Evolutionary conservation across 1,140 invertebrate species (phyloP), one percentile per base, ranked within the genome.

Genomic region (Macrosteles quadrilineatus): DNA sequence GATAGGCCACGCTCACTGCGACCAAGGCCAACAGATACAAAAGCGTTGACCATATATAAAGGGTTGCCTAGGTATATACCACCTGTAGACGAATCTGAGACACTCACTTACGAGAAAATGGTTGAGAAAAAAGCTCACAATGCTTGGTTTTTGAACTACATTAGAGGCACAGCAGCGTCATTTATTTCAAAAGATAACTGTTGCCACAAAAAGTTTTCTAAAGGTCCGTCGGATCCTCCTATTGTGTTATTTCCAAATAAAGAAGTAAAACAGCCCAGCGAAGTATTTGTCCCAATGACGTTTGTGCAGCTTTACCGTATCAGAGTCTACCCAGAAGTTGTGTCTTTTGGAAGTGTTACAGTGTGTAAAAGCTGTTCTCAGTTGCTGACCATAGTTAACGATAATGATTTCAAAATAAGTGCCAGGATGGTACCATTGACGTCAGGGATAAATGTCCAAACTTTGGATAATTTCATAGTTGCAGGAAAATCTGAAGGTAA

Each of bases 261-360:
- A 30, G 21, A 59, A 29, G 12, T 11, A 14, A 6, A 12, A 1
- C 4, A 31, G n/a, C 29, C 27, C 1, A n/a, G 21, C n/a, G 63
- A 66, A 1, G 40, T 66, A 17, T 66, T 66, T 3, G 36, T 66
- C 17, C 36, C 31, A 36, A 11, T 66, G 27, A 66, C 63, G n/a
- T 40, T 66, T 9, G 19, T 45, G 19, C 63, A 66, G 21, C 63
- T 66, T 21, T 66, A 66, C 23, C 32, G 40, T 9, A 66, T 66
- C 23, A 66, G 31, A 45, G 40, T 66, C 9, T 45, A n/a, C 17
- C 63, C 63, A 1, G 21, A 11, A 23, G 9, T 66, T 21, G 31
- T 66, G 11, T 66, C 32, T n/a, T 66, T 66, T 45, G 63, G 63
- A 23, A 66, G 27, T 27, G 32, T 66, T 17, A 64, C 62, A 64